Percentiles rank a stretch among this genome's conserved stretches.
These are phyloP conservation scores for Centrocercus urophasianus DNA, from an alignment of 2,113 vertebrate genomes.

Conservation along the genomic window DNA sequence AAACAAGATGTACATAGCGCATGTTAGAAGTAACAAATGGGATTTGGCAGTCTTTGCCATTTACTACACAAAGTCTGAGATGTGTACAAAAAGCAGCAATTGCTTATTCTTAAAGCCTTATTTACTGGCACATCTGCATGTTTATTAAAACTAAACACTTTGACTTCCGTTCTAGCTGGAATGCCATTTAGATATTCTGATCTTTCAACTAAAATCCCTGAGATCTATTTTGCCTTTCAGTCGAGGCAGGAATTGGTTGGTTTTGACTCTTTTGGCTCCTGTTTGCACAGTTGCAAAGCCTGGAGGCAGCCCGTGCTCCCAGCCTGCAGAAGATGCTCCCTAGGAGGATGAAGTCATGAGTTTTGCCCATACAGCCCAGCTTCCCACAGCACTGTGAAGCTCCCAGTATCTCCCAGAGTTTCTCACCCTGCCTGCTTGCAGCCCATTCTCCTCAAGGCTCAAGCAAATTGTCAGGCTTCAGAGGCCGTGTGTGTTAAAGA, in stretches of 20 bases:
- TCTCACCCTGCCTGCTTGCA: not conserved
- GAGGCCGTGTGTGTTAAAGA: not conserved
- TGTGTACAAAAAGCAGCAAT: slow-evolving; percentile 45
- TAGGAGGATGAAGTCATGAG: slow-evolving; percentile 48
- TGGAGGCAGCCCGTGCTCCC: not conserved
- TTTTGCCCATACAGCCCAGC: slow-evolving; percentile 15
- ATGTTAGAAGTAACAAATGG: slow-evolving; percentile 42
- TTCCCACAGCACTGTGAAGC: not conserved
- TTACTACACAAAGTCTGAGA: slow-evolving; percentile 33
- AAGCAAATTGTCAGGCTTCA: not conserved
- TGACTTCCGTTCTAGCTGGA: not conserved
- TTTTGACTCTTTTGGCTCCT: not conserved
- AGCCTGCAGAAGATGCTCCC: not conserved
- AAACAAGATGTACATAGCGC: slow-evolving; percentile 34
- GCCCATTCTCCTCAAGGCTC: not conserved
- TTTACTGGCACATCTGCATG: slow-evolving; percentile 44
- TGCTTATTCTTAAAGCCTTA: slow-evolving; percentile 26
- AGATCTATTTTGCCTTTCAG: not conserved
- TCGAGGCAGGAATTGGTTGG: not conserved
- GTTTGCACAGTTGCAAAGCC: not conserved
- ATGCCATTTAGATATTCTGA: not conserved
- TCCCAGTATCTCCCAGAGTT: slow-evolving; percentile 12
- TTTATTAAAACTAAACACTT: slow-evolving; percentile 14
- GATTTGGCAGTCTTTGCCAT: slow-evolving; percentile 38
- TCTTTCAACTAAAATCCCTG: not conserved